A percentile compares a stretch with the other conserved stretches of the same genome.
These are phyloP conservation scores for Cyanistes caeruleus DNA, from an alignment of 2,113 vertebrate genomes.

Conservation along the genomic window DNA sequence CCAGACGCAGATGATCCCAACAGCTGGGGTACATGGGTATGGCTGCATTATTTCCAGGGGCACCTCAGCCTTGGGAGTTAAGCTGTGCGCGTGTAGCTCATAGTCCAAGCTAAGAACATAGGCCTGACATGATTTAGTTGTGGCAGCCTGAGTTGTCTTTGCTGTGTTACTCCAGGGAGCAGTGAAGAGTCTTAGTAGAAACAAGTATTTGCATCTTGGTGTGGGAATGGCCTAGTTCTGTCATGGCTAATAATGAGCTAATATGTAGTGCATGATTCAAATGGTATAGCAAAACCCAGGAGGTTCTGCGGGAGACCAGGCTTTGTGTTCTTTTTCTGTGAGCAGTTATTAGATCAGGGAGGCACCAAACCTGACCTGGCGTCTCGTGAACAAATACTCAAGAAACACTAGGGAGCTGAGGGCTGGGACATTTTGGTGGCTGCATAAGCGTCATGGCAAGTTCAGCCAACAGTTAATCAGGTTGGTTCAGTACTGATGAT, in stretches of 20 bases:
- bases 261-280: slow-evolving; percentile 31
- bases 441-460: slow-evolving; percentile 13
- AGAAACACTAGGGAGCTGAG: neutral
- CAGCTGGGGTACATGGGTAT: neutral
- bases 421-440: slow-evolving; percentile 12
- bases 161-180: slow-evolving; percentile 8
- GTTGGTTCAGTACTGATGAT: slow-evolving; percentile 14
- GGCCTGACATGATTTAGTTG: neutral
- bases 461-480: slow-evolving; percentile 52
- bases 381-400: neutral
- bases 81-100: neutral
- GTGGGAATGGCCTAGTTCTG: slow-evolving; percentile 53
- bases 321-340: neutral
- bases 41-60: neutral
- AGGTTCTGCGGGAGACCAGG: slow-evolving; percentile 37
- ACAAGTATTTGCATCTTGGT: neutral
- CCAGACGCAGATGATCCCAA: neutral
- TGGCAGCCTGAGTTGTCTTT: slow-evolving; percentile 33
- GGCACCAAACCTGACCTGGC: neutral
- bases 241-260: slow-evolving; percentile 33
- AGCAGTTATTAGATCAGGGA: slow-evolving; percentile 5
- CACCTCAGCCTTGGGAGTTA: neutral
- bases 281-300: slow-evolving; percentile 19
- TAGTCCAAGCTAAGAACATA: neutral
- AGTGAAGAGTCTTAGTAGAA: slow-evolving; percentile 4